A percentile compares a stretch with the other conserved stretches of the same genome.
Conservation (phyloP, 2,888 invertebrate genomes). For the Calameuta idolon region DNA sequence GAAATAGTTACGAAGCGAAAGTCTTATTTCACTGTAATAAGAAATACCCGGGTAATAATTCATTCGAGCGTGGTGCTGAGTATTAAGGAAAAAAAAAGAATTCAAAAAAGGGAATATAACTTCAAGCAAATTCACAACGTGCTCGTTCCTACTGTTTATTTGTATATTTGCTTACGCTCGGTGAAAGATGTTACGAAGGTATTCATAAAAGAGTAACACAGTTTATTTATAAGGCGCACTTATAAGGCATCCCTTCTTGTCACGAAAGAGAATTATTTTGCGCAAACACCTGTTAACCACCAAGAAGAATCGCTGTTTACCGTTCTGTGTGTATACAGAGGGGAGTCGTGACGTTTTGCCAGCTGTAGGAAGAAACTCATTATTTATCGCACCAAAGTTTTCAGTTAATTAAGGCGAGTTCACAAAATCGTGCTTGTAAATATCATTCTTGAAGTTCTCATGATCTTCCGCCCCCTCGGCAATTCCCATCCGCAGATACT, state of each 20-base stretch:
- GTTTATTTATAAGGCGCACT: background rate
- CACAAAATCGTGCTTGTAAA: background rate
- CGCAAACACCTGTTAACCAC: conserved; percentile 5
- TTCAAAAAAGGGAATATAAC: background rate
- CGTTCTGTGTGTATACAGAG: background rate
- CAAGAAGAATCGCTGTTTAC: background rate
- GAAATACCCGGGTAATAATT: background rate
- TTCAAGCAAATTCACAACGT: background rate
- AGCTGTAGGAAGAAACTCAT: conserved; percentile 1
- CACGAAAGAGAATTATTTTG: background rate
- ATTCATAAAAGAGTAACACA: background rate
- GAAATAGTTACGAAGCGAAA: background rate
- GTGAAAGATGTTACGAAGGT: background rate
- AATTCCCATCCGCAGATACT: background rate
- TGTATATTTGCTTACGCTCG: background rate
- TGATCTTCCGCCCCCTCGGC: background rate
- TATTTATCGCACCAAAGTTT: conserved; percentile 13
- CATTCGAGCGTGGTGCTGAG: background rate
- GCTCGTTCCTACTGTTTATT: background rate
- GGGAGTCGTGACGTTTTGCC: background rate
- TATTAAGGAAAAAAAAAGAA: background rate
- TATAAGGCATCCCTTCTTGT: background rate
- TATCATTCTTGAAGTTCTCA: background rate
- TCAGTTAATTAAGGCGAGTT: conserved; percentile 7
- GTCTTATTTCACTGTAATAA: background rate